Base-by-base conservation (phyloP, 2,888 invertebrate genomes). In the Resseliella maxima region DNA sequence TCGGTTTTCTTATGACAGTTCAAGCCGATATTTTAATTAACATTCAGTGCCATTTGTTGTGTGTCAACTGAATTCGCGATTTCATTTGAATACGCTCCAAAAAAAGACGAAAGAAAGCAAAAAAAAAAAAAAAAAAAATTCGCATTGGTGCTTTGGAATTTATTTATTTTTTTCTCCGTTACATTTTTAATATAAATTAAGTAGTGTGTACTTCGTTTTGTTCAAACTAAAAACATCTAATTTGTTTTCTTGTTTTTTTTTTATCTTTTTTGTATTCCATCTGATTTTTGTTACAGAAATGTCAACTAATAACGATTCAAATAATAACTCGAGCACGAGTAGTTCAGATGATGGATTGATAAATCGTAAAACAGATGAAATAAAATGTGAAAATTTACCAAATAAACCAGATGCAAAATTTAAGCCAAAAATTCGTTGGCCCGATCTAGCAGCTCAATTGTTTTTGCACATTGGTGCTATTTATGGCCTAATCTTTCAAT, bases 391-490 rank as follows among this genome's bases (percentile, higher is more conserved):
- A n/a, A 21, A 41, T 38, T 0, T n/a, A 10, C 1, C 36, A 18
- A 27, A 2, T 6, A 27, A 85, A 0, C 27, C 18, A 10, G 41
- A 54, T 31, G 46, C 15, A n/a, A n/a, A 18, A 35, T 96, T 94
- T 88, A 91, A 90, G 87, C 92, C 96, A 1, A 91, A 91, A 88
- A 93, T 95, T 87, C 92, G 93, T 90, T 96, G 96, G 96, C 94
- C 94, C 0, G 96, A 96, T 90, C 91, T 95, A 0, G 89, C 91
- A 24, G 96, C 93, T 31, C 96, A 96, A 91, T 88, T 94, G 87
- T 93, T 93, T 88, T 92, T 96, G 89, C 96, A 96, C 90, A 90
- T 89, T 87, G 95, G 95, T 46, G 93, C 93, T 88, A 88, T 95
- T 59, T 95, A 95, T 89, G 96, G 95, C 88, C 88, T 95, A 64